These are phyloP conservation scores for Anguilla anguilla DNA, from an alignment of 2,797 vertebrate genomes.

Conservation along the genomic window DNA sequence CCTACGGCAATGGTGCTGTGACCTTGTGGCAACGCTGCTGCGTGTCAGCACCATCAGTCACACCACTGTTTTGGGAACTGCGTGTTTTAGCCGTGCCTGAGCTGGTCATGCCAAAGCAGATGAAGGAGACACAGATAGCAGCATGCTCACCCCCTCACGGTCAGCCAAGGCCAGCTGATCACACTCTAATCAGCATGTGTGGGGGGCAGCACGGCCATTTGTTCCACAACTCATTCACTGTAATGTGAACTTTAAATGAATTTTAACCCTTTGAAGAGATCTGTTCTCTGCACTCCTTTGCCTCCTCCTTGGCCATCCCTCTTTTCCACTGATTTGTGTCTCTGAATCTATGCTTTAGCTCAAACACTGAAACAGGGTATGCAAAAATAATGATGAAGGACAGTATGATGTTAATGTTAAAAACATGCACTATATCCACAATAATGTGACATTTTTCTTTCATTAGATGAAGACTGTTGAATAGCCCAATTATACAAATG, in stretches of 20 bases:
- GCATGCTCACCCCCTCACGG: background rate
- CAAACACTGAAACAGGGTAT: background rate
- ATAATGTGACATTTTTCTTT: background rate
- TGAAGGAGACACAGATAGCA: conserved; percentile 33
- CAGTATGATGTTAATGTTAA: background rate
- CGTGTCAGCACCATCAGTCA: conserved; percentile 32
- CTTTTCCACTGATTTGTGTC: background rate
- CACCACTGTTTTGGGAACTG: conserved; percentile 36
- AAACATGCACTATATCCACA: background rate
- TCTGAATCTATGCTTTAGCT: background rate
- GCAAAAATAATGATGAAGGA: background rate
- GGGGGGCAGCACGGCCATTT: background rate
- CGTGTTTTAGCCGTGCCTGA: conserved; percentile 32
- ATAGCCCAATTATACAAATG: background rate
- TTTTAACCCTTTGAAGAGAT: background rate
- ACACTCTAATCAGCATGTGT: background rate
- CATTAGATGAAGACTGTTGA: background rate
- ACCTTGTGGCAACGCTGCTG: conserved; percentile 43
- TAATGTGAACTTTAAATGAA: conserved; percentile 5
- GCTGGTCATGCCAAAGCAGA: background rate
- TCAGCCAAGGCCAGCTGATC: background rate
- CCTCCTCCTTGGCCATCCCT: background rate
- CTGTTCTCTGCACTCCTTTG: background rate
- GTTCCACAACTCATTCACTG: background rate
- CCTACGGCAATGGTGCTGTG: conserved; percentile 55